phyloP scores from a whole-genome alignment of 1,140 invertebrate genomes.

The Paraescarpia echinospica region DNA sequence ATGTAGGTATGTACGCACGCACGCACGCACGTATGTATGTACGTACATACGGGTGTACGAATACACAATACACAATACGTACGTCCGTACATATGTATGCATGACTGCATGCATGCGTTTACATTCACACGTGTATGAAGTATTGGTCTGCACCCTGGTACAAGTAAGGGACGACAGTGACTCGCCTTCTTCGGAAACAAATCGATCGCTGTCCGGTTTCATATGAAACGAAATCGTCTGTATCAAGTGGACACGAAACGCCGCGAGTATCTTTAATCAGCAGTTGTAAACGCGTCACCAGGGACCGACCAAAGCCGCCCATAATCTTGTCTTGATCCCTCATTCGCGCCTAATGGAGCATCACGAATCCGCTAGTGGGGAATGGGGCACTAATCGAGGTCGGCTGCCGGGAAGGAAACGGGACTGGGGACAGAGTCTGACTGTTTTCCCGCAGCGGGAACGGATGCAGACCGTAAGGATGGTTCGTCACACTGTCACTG shows the following conservation, averaged over 20 bases:
- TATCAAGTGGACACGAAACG: background rate
- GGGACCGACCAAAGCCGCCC: background rate
- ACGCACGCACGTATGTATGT: background rate
- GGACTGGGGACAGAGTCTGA: background rate
- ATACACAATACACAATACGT: too few species aligned
- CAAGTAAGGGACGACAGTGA: background rate
- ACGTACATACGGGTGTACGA: too few species aligned
- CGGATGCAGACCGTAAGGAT: background rate
- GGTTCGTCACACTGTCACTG: background rate
- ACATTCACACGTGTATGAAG: too few species aligned
- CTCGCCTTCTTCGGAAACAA: background rate
- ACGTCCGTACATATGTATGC: background rate
- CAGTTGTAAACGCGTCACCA: background rate
- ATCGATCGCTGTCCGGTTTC: background rate
- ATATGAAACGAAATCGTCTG: background rate
- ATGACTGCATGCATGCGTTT: too few species aligned
- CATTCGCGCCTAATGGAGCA: background rate
- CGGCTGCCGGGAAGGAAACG: background rate
- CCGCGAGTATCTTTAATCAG: background rate
- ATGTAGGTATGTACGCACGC: too few species aligned
- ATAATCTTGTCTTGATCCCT: slow-evolving; percentile 1
- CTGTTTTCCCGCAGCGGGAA: background rate
- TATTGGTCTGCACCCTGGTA: too few species aligned
- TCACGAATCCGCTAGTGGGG: background rate
- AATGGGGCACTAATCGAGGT: background rate